phyloP scores from a whole-genome alignment of 2,888 invertebrate species.

The Molanna angustata region DNA sequence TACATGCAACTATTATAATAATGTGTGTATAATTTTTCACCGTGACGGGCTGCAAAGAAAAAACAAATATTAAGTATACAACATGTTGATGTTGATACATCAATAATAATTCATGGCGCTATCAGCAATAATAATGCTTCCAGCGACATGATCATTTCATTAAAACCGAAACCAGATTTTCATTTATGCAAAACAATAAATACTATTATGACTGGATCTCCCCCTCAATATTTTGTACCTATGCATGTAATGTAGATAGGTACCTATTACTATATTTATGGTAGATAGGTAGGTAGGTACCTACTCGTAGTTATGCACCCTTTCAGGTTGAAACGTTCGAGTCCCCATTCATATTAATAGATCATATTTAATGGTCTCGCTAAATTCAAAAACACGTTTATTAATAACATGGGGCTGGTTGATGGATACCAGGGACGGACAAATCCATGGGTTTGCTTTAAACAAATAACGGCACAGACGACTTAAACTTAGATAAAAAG shows the following conservation, averaged over 20 bases:
- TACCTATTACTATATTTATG: too few species aligned
- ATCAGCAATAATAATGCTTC: too few species aligned
- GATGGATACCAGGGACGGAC: not conserved
- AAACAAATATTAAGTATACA: not conserved
- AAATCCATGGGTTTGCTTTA: too few species aligned
- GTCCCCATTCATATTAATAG: constrained; percentile 10
- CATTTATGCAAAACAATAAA: not conserved
- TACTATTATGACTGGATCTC: not conserved
- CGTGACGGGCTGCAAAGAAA: not conserved
- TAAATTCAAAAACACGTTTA: constrained; percentile 15
- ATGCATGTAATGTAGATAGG: too few species aligned
- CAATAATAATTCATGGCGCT: too few species aligned
- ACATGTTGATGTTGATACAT: too few species aligned
- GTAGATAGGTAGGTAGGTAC: too few species aligned
- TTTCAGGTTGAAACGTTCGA: constrained; percentile 7
- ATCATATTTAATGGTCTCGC: constrained; percentile 15
- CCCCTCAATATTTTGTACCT: not conserved
- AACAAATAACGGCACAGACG: too few species aligned
- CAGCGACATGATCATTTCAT: too few species aligned
- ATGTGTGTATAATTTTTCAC: not conserved
- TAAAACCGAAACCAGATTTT: not conserved
- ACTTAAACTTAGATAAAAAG: too few species aligned
- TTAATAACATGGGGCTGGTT: not conserved
- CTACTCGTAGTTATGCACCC: constrained; percentile 12
- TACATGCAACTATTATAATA: not conserved